Percentiles rank a stretch among this genome's conserved stretches.
phyloP scores from a whole-genome alignment of 2,797 vertebrate genomes.

The Acanthis flammea region DNA sequence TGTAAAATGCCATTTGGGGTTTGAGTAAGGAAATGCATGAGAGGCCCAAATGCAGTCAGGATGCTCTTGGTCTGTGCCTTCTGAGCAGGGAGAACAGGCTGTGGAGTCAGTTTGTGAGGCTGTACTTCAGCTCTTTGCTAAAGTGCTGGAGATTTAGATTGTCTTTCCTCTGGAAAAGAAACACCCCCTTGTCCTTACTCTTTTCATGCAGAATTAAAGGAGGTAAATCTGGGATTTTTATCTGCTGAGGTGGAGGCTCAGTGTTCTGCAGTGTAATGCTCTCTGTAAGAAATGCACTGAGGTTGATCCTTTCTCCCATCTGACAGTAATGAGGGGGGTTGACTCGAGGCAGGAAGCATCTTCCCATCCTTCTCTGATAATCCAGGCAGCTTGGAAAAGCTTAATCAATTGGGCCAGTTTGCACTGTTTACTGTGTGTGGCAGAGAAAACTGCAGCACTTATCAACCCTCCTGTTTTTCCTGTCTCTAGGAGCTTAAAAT shows the following conservation, averaged over 20 bases:
- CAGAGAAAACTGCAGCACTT: neutral
- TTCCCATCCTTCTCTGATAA: conserved; percentile 13
- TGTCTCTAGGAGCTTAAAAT: conserved; percentile 19
- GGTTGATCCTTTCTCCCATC: neutral
- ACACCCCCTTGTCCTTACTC: neutral
- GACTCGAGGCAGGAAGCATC: conserved; percentile 10
- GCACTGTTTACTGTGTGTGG: neutral
- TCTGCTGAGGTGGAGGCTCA: neutral
- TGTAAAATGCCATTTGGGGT: conserved; percentile 27
- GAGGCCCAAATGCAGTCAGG: neutral
- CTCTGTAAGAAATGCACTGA: neutral
- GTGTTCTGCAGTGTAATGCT: neutral
- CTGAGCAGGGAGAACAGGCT: neutral
- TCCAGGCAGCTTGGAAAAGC: neutral
- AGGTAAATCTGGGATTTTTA: neutral
- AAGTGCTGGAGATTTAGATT: neutral
- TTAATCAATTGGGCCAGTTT: neutral
- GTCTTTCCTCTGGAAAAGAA: neutral
- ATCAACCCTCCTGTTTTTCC: conserved; percentile 14
- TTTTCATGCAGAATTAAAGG: neutral
- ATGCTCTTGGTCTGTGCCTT: neutral
- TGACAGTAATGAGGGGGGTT: neutral
- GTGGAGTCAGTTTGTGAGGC: neutral
- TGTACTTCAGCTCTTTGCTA: neutral
- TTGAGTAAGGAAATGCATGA: neutral